Evolutionary conservation across 2,113 vertebrate species (phyloP).

Genomic region (Equus przewalskii): DNA sequence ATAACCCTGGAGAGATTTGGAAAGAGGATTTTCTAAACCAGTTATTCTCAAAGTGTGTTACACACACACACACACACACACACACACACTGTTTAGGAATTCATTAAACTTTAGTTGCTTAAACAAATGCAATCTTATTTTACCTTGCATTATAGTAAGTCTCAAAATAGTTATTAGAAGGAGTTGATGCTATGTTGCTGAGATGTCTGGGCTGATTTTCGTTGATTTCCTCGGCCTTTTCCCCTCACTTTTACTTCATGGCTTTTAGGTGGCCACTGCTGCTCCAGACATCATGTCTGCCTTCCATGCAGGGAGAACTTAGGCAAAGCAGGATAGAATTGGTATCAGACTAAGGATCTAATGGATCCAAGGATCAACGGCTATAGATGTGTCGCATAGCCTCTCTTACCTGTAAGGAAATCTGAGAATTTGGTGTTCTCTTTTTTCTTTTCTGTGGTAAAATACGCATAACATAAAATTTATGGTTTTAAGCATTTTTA

Average conservation of each 20-base stretch:
- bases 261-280: background rate
- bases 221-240: background rate
- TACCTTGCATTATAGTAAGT: background rate
- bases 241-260: background rate
- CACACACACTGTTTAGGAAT: background rate
- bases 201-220: background rate
- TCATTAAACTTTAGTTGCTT: background rate
- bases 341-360: too few relatives aligned
- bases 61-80: too few relatives aligned
- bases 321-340: background rate
- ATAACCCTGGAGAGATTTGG: background rate
- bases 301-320: background rate
- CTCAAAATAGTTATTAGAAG: background rate
- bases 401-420: background rate
- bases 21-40: background rate
- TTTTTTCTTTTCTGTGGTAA: background rate
- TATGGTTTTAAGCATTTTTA: constrained; percentile 1
- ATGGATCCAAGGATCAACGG: background rate
- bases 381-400: background rate
- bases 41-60: background rate
- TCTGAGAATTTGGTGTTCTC: background rate
- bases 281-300: background rate
- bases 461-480: background rate
- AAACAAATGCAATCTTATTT: background rate
- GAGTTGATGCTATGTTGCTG: background rate